A percentile compares a stretch with the other conserved stretches of the same genome.
These are phyloP conservation scores for Diploscapter pachys DNA, from an alignment of 1,140 invertebrate genomes.

Conservation along the genomic window DNA sequence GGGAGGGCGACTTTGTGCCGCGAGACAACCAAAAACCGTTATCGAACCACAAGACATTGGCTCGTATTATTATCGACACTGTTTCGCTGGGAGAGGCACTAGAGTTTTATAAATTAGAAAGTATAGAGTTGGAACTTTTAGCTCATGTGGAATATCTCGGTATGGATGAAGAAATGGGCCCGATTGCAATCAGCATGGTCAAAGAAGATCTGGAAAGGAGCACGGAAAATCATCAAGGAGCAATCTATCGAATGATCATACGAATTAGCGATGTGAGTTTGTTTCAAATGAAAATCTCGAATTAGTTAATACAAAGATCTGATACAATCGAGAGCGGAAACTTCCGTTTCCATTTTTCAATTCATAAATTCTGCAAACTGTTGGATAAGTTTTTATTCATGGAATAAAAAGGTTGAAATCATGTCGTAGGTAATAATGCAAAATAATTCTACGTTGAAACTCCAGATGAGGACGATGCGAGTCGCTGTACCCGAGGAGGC, in stretches of 20 bases:
- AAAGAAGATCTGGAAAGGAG: slow-evolving; percentile 68
- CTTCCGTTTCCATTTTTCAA: slow-evolving; percentile 10
- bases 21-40: slow-evolving; percentile 52
- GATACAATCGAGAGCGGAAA: no score
- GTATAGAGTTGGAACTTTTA: slow-evolving; percentile 59
- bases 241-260: slow-evolving; percentile 78
- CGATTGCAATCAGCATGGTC: slow-evolving; percentile 85
- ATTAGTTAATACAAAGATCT: no score
- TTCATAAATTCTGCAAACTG: no score
- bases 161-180: slow-evolving; percentile 86
- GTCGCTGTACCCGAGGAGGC: slow-evolving; percentile 70
- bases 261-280: slow-evolving; percentile 74
- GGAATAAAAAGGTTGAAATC: no score
- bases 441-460: no score
- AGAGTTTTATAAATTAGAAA: no score
- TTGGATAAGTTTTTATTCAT: no score
- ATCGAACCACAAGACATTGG: slow-evolving; percentile 58
- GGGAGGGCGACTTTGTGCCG: slow-evolving; percentile 55
- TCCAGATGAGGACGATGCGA: slow-evolving; percentile 43
- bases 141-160: slow-evolving; percentile 97
- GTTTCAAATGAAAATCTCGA: no score
- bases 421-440: no score
- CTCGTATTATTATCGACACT: slow-evolving; percentile 54
- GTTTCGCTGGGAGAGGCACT: slow-evolving; percentile 51
- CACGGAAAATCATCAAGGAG: slow-evolving; percentile 56